Evolutionary conservation across 2,888 invertebrate genomes (phyloP).

Genomic region (Melanostoma mellinum): DNA sequence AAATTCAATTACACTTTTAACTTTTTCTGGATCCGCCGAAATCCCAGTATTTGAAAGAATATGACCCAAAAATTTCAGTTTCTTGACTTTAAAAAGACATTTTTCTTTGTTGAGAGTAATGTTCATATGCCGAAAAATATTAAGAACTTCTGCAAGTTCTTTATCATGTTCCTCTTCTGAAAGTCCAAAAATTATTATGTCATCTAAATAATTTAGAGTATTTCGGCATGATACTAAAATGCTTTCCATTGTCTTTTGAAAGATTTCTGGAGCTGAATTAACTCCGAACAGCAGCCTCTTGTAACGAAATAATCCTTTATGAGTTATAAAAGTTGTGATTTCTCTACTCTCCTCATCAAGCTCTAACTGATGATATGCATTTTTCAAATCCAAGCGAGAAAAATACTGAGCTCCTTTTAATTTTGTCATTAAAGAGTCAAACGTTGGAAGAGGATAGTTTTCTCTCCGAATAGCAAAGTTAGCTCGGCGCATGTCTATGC

Average conservation of each 20-base stretch:
- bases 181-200: background rate
- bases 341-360: slow-evolving; percentile 51
- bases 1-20: slow-evolving; percentile 72
- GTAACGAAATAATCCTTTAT: background rate
- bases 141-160: slow-evolving; percentile 12
- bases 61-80: slow-evolving; percentile 74
- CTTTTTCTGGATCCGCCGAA: slow-evolving; percentile 66
- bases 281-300: background rate
- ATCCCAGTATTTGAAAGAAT: slow-evolving; percentile 72
- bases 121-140: no score
- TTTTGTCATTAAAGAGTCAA: slow-evolving; percentile 69
- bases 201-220: background rate
- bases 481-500: slow-evolving; percentile 9
- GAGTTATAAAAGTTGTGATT: slow-evolving; percentile 71
- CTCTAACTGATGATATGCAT: background rate
- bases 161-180: background rate
- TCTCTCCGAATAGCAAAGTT: slow-evolving; percentile 13
- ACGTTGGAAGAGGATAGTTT: slow-evolving; percentile 51
- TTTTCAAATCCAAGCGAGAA: slow-evolving; percentile 45
- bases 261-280: background rate
- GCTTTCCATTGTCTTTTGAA: background rate
- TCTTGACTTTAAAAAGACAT: no score
- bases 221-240: slow-evolving; percentile 1
- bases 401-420: slow-evolving; percentile 74
- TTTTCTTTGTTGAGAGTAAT: no score